Evolutionary conservation across 1,140 invertebrate genomes (phyloP).

Genomic region (Ceratosolen fusciceps): DNA sequence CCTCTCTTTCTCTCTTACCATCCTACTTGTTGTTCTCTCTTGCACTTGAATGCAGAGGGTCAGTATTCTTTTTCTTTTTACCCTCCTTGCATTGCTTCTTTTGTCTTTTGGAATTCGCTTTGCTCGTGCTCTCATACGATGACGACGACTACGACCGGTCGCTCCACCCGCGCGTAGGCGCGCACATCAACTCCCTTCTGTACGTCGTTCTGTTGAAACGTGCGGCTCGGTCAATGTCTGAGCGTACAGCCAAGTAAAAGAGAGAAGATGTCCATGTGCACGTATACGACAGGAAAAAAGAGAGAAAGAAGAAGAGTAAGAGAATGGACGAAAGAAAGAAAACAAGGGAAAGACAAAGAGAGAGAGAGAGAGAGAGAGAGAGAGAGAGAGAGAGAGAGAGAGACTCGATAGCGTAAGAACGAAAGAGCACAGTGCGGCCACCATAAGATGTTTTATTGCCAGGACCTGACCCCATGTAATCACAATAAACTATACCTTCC

Average conservation of each 20-base stretch:
- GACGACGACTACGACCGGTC: constrained; percentile 47
- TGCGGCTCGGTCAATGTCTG: constrained; percentile 24
- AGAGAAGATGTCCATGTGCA: constrained; percentile 25
- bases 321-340: not conserved
- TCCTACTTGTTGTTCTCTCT: not conserved
- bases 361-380: not conserved
- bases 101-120: constrained; percentile 68
- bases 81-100: constrained; percentile 58
- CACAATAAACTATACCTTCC: constrained; percentile 71
- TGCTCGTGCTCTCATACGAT: constrained; percentile 55
- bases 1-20: not conserved
- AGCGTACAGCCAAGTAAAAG: not conserved
- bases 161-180: constrained; percentile 67
- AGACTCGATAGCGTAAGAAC: constrained; percentile 23
- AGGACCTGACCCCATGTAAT: constrained; percentile 71
- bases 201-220: constrained; percentile 25
- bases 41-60: constrained; percentile 48
- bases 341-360: constrained; percentile 24
- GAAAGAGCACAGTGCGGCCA: constrained; percentile 56
- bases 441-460: constrained; percentile 70
- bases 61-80: constrained; percentile 49
- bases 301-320: constrained; percentile 15
- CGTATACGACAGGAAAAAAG: not conserved
- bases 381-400: not conserved
- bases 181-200: constrained; percentile 50